Evolutionary conservation across 92 coral and sea anemone species (phyloP).

Genomic region (Epizoanthus illoricatus): DNA sequence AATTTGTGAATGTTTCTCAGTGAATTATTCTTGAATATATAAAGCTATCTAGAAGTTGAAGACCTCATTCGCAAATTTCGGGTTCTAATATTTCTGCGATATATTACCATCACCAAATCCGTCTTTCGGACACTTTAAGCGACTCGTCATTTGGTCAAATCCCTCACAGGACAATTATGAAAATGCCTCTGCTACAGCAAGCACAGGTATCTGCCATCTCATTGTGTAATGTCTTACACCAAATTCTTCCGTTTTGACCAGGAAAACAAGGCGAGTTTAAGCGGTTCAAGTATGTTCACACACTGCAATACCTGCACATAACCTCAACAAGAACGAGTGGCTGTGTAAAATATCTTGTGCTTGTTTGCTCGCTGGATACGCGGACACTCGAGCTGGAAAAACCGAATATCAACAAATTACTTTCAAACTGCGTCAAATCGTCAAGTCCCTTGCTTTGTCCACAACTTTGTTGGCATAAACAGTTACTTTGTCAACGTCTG

Average conservation of each 20-base stretch:
- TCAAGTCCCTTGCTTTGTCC: neutral
- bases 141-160: neutral
- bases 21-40: neutral
- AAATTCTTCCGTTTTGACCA: neutral
- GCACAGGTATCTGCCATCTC: neutral
- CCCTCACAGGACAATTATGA: neutral
- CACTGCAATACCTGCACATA: neutral
- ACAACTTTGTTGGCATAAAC: no score
- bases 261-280: neutral
- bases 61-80: neutral
- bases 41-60: neutral
- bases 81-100: neutral
- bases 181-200: neutral
- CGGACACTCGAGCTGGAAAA: neutral
- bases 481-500: no score
- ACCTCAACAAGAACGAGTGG: slow-evolving; percentile 9
- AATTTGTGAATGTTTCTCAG: neutral
- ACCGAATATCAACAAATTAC: neutral
- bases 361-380: neutral
- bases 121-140: slow-evolving; percentile 24
- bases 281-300: neutral
- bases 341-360: slow-evolving; percentile 13
- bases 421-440: neutral
- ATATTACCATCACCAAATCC: slow-evolving; percentile 16
- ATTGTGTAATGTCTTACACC: neutral